Evolutionary conservation across 2,797 vertebrate genomes (phyloP), one percentile per base, ranked within the genome.

Genomic region (Syngnathus acus): DNA sequence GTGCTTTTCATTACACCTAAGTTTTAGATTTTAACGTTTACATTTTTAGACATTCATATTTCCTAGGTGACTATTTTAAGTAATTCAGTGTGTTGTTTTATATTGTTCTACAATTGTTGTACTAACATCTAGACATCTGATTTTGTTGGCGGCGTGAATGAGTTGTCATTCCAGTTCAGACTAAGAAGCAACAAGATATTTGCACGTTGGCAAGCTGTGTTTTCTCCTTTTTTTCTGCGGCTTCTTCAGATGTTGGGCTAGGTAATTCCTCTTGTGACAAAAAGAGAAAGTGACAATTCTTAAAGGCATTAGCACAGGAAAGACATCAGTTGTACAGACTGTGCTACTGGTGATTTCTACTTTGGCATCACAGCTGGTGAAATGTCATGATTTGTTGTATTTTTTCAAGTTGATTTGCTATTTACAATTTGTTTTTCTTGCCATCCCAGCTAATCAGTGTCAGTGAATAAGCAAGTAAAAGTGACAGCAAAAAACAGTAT

Each of bases 351-450:
- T 67, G 74, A 78, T 77, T 79, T 76, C 67, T 74, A 62, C 74
- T 77, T 73, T 79, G 38, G 3, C 65, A 68, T 73, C 78, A 66
- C 80, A 86, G 79, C 78, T 85, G 81, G 76, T 75, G 66, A 64
- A 77, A 63, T 82, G 83, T 82, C 78, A 75, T 55, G 70, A 69
- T 64, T 70, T 65, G 70, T 82, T 65, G 53, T 71, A 57, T 69
- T 57, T 53, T 37, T 39, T 40, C 48, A 57, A 6, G 37, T 23
- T 23, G 21, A n/a, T 40, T 73, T 65, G 59, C 13, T 17, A 69
- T 48, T 38, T 66, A 9, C 9, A 50, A 51, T 45, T 45, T 32
- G 3, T 38, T 47, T 65, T 45, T 47, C 60, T 58, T 65, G 40
- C 39, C 67, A 78, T 82, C 73, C 65, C 39, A 73, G 40, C 62